These are phyloP conservation scores for Pandemis corylana DNA, from an alignment of 2,888 invertebrate genomes.

Conservation along the genomic window DNA sequence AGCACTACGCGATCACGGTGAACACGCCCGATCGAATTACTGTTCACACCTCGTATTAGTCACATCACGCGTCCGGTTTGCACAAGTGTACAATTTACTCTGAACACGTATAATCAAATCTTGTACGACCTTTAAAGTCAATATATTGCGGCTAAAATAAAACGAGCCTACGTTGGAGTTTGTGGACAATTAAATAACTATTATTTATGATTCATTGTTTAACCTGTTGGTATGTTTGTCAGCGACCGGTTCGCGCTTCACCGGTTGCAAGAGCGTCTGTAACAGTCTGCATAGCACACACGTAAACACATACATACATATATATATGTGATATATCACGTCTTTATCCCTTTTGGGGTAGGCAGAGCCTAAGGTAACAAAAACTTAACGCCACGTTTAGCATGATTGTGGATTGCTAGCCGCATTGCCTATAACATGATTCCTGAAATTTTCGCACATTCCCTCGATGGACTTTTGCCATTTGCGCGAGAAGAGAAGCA, in stretches of 20 bases:
- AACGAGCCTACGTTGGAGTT: not conserved
- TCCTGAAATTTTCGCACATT: too few relatives aligned
- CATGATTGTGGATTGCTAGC: too few relatives aligned
- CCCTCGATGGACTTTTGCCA: too few relatives aligned
- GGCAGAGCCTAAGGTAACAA: too few relatives aligned
- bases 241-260: not conserved
- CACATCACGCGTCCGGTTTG: constrained; percentile 57
- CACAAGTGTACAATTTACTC: constrained; percentile 61
- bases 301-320: too few relatives aligned
- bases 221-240: not conserved
- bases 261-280: not conserved
- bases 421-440: too few relatives aligned
- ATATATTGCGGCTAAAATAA: not conserved
- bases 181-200: not conserved
- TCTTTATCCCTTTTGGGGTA: too few relatives aligned
- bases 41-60: constrained; percentile 52
- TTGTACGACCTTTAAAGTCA: not conserved
- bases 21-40: not conserved
- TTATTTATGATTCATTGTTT: not conserved
- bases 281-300: not conserved
- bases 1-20: constrained; percentile 42
- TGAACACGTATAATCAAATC: constrained; percentile 30
- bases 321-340: too few relatives aligned
- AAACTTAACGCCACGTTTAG: too few relatives aligned
- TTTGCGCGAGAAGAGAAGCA: too few relatives aligned